Percentiles rank a stretch among this genome's conserved stretches.
Evolutionary conservation across 2,797 vertebrate genomes (phyloP).

Genomic region (Hemitrygon akajei): DNA sequence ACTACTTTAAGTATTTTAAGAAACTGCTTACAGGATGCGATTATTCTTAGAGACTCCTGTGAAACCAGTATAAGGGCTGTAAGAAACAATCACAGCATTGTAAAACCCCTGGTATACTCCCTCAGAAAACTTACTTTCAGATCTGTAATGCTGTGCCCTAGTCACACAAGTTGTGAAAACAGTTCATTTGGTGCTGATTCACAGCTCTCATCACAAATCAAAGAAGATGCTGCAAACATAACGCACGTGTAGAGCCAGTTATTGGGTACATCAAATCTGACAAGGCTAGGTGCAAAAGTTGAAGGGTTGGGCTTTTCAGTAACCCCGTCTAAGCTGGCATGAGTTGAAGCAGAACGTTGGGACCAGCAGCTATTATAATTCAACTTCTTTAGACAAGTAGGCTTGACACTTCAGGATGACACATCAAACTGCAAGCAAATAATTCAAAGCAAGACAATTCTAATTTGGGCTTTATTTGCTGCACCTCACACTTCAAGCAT

Average conservation of each 20-base stretch:
- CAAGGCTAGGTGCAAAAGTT: neutral
- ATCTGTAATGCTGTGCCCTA: neutral
- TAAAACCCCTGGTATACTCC: neutral
- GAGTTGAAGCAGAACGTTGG: neutral
- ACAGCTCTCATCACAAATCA: neutral
- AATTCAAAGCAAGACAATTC: neutral
- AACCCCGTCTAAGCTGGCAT: neutral
- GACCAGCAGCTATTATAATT: neutral
- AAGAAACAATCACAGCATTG: neutral
- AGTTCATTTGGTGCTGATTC: neutral
- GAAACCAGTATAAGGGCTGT: neutral
- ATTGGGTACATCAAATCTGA: neutral
- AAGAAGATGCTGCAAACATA: neutral
- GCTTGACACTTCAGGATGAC: neutral
- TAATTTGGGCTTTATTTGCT: neutral
- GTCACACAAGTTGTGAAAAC: neutral
- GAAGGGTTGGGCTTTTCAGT: neutral
- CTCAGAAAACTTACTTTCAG: constrained; percentile 11
- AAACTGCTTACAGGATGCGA: neutral
- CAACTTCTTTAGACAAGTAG: neutral
- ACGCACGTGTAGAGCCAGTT: neutral
- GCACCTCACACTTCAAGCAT: neutral
- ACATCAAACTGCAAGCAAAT: neutral
- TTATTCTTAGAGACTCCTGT: neutral
- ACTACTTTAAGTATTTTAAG: neutral